phyloP scores from a whole-genome alignment of 2,888 invertebrate genomes.

The Himalopsyche anomala region DNA sequence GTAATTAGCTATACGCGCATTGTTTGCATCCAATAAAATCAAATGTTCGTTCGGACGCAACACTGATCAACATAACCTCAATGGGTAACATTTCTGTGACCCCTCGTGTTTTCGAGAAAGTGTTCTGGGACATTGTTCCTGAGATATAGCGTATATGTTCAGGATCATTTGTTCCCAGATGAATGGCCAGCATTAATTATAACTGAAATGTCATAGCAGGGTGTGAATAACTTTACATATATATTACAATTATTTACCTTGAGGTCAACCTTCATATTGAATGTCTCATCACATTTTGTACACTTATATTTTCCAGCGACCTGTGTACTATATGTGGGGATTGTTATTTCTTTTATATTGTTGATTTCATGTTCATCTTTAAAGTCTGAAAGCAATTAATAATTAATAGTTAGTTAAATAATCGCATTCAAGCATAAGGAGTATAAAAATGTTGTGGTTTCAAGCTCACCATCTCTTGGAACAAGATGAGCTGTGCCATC shows the following conservation, averaged over 20 bases:
- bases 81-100: no score
- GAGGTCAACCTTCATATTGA: conserved; percentile 71
- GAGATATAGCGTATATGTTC: no score
- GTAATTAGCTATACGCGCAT: no score
- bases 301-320: conserved; percentile 69
- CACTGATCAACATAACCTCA: no score
- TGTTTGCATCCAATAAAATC: no score
- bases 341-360: background rate
- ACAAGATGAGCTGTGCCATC: conserved; percentile 55
- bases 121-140: no score
- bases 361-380: conserved; percentile 2
- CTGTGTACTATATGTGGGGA: background rate
- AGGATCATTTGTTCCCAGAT: no score
- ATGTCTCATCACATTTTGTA: conserved; percentile 70
- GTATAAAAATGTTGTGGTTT: background rate
- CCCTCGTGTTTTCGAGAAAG: no score
- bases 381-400: conserved; percentile 18
- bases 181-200: no score
- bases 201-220: no score
- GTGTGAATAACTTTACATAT: no score
- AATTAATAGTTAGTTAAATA: background rate
- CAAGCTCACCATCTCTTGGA: conserved; percentile 46
- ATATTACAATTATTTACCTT: conserved; percentile 67
- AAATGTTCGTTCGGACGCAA: no score
- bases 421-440: background rate